A percentile compares a stretch with the other conserved stretches of the same genome.
Conservation (phyloP, 1,140 invertebrate species). For the Drosophila repletoides region DNA sequence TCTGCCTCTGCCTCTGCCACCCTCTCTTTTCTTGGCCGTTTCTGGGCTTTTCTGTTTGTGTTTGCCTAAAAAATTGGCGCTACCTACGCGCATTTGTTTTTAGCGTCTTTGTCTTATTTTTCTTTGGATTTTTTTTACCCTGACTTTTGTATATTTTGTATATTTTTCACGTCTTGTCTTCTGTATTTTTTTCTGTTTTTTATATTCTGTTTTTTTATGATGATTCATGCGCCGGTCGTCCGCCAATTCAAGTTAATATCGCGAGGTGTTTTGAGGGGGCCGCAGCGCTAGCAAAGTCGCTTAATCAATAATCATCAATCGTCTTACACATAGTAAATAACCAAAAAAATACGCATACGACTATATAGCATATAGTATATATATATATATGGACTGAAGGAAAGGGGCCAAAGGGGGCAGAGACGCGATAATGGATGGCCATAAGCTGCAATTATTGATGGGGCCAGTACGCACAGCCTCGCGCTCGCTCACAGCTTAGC, state of each 20-base stretch:
- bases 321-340: constrained; percentile 73
- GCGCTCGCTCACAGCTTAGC: constrained; percentile 17
- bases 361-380: too few relatives aligned
- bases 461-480: constrained; percentile 29
- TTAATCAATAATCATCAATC: constrained; percentile 79
- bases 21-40: constrained; percentile 27
- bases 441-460: constrained; percentile 79
- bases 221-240: constrained; percentile 54
- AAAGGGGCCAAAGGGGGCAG: not conserved
- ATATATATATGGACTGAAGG: not conserved
- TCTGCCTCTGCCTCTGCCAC: not conserved
- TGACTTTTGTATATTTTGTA: constrained; percentile 19
- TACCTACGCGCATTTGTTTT: constrained; percentile 76
- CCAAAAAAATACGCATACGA: too few relatives aligned
- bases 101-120: constrained; percentile 49
- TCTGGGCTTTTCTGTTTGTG: constrained; percentile 41
- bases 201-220: constrained; percentile 22
- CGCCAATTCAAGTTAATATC: constrained; percentile 32
- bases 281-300: not conserved
- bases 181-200: constrained; percentile 10
- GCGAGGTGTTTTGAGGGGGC: not conserved
- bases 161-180: constrained; percentile 35
- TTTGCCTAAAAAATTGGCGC: constrained; percentile 74
- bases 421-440: constrained; percentile 59
- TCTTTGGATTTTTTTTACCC: not conserved